Percentiles rank a stretch among this genome's conserved stretches.
phyloP scores from a whole-genome alignment of 1,140 invertebrate species.

The Helicoverpa zea region DNA sequence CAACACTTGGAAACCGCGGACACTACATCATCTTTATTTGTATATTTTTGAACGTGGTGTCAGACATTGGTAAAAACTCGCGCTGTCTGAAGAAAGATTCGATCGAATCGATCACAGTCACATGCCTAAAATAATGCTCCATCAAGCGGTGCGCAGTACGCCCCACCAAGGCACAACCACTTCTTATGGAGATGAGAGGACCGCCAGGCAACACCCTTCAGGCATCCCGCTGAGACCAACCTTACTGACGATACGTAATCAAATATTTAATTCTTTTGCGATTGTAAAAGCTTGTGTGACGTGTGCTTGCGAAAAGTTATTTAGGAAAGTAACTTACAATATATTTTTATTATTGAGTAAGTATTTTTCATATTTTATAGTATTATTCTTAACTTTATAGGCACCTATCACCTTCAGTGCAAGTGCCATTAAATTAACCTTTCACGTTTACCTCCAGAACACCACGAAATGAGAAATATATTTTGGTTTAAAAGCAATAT shows the following conservation, averaged over 20 bases:
- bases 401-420: too few relatives aligned
- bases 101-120: constrained; percentile 85
- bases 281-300: constrained; percentile 36
- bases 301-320: constrained; percentile 33
- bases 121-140: constrained; percentile 83
- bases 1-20: constrained; percentile 65
- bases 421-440: too few relatives aligned
- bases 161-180: constrained; percentile 61
- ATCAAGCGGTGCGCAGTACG: constrained; percentile 64
- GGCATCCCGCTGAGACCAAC: constrained; percentile 66
- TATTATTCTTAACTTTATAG: not conserved
- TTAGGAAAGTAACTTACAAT: not conserved
- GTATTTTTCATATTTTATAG: not conserved
- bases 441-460: too few relatives aligned
- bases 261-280: constrained; percentile 61
- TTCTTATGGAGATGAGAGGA: constrained; percentile 69
- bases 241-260: constrained; percentile 66
- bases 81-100: constrained; percentile 77
- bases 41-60: constrained; percentile 58
- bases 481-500: not conserved
- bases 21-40: constrained; percentile 69
- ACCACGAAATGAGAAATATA: not conserved
- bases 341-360: not conserved
- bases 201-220: constrained; percentile 65
- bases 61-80: constrained; percentile 62